A percentile compares a stretch with the other conserved stretches of the same genome.
Evolutionary conservation across 2,888 invertebrate genomes (phyloP).

Genomic region (Orchesella flavescens): DNA sequence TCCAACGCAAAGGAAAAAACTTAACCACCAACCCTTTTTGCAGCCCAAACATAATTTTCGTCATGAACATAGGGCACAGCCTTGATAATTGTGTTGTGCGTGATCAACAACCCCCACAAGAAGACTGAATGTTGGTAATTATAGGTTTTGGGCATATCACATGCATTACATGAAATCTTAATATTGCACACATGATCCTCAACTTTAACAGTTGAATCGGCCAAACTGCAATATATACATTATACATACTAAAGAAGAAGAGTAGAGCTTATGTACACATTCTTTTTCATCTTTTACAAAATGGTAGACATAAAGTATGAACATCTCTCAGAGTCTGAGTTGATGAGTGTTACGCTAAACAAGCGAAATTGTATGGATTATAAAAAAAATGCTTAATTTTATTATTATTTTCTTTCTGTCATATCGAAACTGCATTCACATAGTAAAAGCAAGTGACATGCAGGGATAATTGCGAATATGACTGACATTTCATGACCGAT

Average conservation of each 20-base stretch:
- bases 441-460: no score
- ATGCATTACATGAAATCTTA: constrained; percentile 7
- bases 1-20: no score
- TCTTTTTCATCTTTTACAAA: no score
- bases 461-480: neutral
- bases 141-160: constrained; percentile 9
- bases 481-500: neutral
- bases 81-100: constrained; percentile 13
- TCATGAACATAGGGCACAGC: neutral
- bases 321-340: no score
- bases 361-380: no score
- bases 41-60: no score
- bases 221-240: neutral
- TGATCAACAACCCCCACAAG: constrained; percentile 27
- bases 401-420: no score
- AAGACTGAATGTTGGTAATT: neutral
- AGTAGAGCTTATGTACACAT: neutral
- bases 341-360: no score
- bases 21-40: no score
- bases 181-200: constrained; percentile 13
- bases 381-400: no score
- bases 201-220: constrained; percentile 2
- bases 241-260: neutral
- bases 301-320: no score
- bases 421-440: no score